Conservation (phyloP, 2,888 invertebrate species). For the Acleris cristana region DNA sequence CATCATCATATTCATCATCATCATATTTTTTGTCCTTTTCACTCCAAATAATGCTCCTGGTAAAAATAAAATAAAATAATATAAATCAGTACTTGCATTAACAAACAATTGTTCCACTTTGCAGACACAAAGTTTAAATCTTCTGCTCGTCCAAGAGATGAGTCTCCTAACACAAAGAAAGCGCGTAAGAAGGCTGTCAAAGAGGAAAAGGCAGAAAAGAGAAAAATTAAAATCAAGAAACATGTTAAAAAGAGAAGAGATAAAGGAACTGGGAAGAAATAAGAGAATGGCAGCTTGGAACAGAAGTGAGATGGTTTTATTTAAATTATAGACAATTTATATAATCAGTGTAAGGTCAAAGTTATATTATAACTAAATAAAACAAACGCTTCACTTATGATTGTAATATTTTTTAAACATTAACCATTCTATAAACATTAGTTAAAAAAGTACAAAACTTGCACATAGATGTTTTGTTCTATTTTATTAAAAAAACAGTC, state of each 20-base stretch:
- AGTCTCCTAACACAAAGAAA: slow-evolving; percentile 91
- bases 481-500: slow-evolving; percentile 17
- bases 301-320: slow-evolving; percentile 2
- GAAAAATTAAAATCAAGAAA: slow-evolving; percentile 95
- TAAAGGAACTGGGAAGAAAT: slow-evolving; percentile 78
- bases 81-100: not conserved
- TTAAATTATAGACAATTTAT: not conserved
- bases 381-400: slow-evolving; percentile 17
- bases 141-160: slow-evolving; percentile 89
- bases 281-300: slow-evolving; percentile 37
- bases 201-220: slow-evolving; percentile 93
- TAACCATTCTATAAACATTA: not conserved
- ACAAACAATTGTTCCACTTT: slow-evolving; percentile 39
- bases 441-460: slow-evolving; percentile 25
- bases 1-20: too few relatives aligned
- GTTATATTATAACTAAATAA: slow-evolving; percentile 22
- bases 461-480: not conserved
- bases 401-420: slow-evolving; percentile 14
- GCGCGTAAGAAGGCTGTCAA: slow-evolving; percentile 94
- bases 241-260: slow-evolving; percentile 96
- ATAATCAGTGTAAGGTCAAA: slow-evolving; percentile 1
- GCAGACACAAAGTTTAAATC: slow-evolving; percentile 84
- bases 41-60: not conserved
- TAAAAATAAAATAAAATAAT: too few relatives aligned
- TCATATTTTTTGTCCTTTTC: not conserved